A percentile compares a stretch with the other conserved stretches of the same genome.
Evolutionary conservation across 2,888 invertebrate genomes (phyloP).

Genomic region (Nemotelus pantherinus): DNA sequence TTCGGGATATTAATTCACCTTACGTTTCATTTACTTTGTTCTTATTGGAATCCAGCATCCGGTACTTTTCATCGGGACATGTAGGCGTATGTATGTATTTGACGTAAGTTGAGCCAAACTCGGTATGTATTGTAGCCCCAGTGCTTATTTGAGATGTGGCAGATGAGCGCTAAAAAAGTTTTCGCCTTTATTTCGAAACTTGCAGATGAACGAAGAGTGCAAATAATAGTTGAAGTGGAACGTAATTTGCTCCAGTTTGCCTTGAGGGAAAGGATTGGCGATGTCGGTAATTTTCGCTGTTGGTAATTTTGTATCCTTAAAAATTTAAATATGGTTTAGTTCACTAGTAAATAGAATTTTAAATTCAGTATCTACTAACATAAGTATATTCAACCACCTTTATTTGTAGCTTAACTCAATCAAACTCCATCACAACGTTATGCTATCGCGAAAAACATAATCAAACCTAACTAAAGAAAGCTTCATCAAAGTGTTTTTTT

Average conservation of each 20-base stretch:
- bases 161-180: background rate
- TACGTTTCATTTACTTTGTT: conserved; percentile 45
- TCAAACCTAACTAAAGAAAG: too few relatives aligned
- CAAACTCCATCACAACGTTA: too few relatives aligned
- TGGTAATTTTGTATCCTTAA: too few relatives aligned
- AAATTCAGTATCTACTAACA: too few relatives aligned
- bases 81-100: conserved; percentile 4
- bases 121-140: background rate
- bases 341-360: too few relatives aligned
- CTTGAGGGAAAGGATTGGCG: too few relatives aligned
- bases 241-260: conserved; percentile 3
- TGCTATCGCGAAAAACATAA: too few relatives aligned
- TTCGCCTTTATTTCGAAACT: background rate
- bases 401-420: too few relatives aligned
- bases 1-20: conserved; percentile 44
- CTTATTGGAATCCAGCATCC: conserved; percentile 29
- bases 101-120: background rate
- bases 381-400: too few relatives aligned
- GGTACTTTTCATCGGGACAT: conserved; percentile 4
- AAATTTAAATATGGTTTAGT: too few relatives aligned
- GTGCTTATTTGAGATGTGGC: background rate
- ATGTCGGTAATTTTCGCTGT: too few relatives aligned
- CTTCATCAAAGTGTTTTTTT: too few relatives aligned
- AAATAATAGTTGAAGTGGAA: background rate
- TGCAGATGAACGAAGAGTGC: background rate